Evolutionary conservation across 2,113 vertebrate genomes (phyloP).

Genomic region (Panurus biarmicus): DNA sequence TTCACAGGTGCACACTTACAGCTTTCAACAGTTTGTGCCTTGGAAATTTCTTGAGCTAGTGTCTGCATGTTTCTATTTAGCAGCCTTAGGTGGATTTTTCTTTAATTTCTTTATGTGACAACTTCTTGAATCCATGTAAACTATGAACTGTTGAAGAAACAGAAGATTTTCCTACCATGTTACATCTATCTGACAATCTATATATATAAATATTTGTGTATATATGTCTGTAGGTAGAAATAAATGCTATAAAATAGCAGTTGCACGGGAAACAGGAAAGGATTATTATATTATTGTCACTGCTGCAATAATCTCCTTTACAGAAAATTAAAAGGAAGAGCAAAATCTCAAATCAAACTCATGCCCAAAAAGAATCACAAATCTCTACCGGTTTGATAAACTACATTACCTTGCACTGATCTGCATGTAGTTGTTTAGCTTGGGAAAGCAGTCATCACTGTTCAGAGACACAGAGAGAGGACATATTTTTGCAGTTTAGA

Average conservation of each 20-base stretch:
- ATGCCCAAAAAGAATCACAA: not conserved
- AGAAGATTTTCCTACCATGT: not conserved
- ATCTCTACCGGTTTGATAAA: not conserved
- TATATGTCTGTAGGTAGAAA: not conserved
- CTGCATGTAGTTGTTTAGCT: not conserved
- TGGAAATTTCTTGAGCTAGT: not conserved
- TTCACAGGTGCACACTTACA: not conserved
- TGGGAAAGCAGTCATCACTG: not conserved
- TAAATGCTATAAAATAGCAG: not conserved
- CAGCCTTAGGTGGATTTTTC: not conserved
- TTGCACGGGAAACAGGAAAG: not conserved
- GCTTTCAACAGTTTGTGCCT: not conserved
- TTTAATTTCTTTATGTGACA: not conserved
- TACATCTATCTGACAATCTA: not conserved
- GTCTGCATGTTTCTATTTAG: not conserved
- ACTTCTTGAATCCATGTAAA: not conserved
- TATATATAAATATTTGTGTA: not conserved
- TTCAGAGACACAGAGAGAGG: not conserved
- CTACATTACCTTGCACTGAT: not conserved
- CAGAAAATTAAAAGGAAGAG: not conserved
- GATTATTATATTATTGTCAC: not conserved
- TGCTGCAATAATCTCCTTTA: not conserved
- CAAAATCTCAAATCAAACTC: not conserved
- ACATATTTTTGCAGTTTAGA: not conserved
- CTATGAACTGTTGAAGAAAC: not conserved